A percentile compares a stretch with the other conserved stretches of the same genome.
Evolutionary conservation across 2,113 vertebrate species (phyloP).

Genomic region (Crotalus viridis): DNA sequence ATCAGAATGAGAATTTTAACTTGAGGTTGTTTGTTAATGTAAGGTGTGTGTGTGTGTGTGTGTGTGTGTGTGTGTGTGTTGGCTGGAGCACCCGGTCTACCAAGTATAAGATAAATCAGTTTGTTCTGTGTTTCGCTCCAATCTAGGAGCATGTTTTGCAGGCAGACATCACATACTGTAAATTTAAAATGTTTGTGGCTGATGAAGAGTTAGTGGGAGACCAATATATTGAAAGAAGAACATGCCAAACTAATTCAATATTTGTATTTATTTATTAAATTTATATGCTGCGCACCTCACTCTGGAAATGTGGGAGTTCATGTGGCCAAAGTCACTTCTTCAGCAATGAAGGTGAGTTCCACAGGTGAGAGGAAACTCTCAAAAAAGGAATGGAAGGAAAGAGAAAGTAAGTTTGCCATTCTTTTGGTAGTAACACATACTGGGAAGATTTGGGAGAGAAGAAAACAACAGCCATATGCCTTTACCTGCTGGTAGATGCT

Average conservation of each 20-base stretch:
- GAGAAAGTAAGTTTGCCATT: neutral
- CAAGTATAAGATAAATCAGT: too few species aligned
- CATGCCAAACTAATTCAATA: neutral
- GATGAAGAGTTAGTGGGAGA: too few species aligned
- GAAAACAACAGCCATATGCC: neutral
- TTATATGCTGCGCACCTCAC: neutral
- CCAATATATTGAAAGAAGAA: neutral
- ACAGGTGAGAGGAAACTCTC: too few species aligned
- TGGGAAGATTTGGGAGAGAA: neutral
- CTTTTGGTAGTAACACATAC: neutral
- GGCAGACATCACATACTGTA: too few species aligned
- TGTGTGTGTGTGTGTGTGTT: too few species aligned
- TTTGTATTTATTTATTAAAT: neutral
- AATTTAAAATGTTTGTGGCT: too few species aligned
- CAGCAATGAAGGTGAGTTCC: too few species aligned
- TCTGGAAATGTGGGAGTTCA: neutral
- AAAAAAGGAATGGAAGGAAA: too few species aligned
- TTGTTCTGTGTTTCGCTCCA: too few species aligned
- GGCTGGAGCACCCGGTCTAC: too few species aligned
- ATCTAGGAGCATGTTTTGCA: too few species aligned
- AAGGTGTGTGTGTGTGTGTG: too few species aligned
- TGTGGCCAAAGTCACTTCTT: neutral
- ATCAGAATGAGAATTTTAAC: neutral
- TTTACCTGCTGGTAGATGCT: neutral
- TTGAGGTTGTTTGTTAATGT: neutral